Percentiles rank a stretch among this genome's conserved stretches.
Conservation (phyloP, 2,888 invertebrate species). For the Chrysolina oricalcia region DNA sequence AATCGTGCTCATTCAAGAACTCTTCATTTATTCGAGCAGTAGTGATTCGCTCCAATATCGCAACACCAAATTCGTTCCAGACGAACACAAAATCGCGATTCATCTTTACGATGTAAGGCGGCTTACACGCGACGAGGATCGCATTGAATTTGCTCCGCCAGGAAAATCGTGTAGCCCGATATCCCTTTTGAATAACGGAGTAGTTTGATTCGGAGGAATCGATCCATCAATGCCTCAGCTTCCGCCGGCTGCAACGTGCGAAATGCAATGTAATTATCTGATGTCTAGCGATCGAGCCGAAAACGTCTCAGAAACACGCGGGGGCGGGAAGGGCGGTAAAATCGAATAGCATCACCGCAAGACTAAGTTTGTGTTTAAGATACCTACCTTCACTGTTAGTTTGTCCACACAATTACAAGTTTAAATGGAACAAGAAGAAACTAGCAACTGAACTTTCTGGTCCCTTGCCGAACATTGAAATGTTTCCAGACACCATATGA, state of each 20-base stretch:
- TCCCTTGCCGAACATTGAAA: too few relatives aligned
- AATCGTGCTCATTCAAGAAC: not conserved
- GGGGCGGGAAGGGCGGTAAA: not conserved
- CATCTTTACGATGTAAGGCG: not conserved
- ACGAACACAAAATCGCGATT: not conserved
- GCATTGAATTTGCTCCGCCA: conserved; percentile 12
- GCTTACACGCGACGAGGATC: not conserved
- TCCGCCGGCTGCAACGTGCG: not conserved
- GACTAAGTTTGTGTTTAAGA: too few relatives aligned
- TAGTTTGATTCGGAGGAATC: conserved; percentile 43
- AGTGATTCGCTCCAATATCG: not conserved
- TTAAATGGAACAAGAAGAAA: too few relatives aligned
- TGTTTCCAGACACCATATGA: too few relatives aligned
- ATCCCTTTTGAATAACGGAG: conserved; percentile 41
- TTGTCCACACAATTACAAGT: too few relatives aligned
- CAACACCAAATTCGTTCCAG: not conserved
- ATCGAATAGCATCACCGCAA: too few relatives aligned
- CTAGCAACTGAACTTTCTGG: too few relatives aligned
- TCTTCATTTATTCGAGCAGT: not conserved
- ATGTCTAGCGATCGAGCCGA: not conserved
- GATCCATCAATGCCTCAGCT: conserved; percentile 34
- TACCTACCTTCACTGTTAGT: too few relatives aligned
- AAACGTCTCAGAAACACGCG: not conserved
- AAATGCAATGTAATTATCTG: conserved; percentile 5
- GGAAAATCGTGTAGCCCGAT: conserved; percentile 6